phyloP scores from a whole-genome alignment of 2,888 invertebrate species.

The Agrotis ipsilon region DNA sequence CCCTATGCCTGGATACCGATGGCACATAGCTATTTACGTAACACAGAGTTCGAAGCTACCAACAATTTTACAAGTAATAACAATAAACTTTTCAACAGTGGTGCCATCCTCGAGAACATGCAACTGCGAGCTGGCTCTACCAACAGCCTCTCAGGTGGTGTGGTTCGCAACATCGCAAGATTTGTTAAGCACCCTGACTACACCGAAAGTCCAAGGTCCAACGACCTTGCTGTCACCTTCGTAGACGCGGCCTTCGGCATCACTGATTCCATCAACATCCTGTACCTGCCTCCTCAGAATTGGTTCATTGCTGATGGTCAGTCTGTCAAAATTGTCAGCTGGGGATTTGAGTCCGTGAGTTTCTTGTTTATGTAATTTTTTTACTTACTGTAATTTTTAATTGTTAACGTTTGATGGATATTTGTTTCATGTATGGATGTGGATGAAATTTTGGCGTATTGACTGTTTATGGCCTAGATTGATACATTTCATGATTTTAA shows the following conservation, averaged over 20 bases:
- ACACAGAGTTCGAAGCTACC: background rate
- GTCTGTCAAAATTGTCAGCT: conserved; percentile 73
- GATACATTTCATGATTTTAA: no score
- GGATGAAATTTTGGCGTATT: no score
- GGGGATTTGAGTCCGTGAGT: conserved; percentile 81
- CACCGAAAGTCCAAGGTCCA: conserved; percentile 66
- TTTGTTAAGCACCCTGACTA: conserved; percentile 74
- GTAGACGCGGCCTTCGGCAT: conserved; percentile 66
- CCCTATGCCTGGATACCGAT: no score
- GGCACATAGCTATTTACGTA: no score
- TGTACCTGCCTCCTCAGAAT: conserved; percentile 74
- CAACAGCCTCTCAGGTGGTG: conserved; percentile 75
- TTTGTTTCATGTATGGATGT: no score
- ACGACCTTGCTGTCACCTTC: conserved; percentile 73
- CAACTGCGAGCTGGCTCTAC: conserved; percentile 78
- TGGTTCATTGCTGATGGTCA: conserved; percentile 71
- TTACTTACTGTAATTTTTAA: background rate
- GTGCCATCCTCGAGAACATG: conserved; percentile 68
- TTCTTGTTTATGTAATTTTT: background rate
- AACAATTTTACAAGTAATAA: background rate
- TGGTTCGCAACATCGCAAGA: conserved; percentile 53
- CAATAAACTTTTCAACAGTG: conserved; percentile 63
- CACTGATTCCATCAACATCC: conserved; percentile 62
- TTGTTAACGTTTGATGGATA: no score
- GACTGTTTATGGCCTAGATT: no score